A percentile compares a stretch with the other conserved stretches of the same genome.
Conservation (phyloP, 2,888 invertebrate species). For the Galerucella nymphaeae region DNA sequence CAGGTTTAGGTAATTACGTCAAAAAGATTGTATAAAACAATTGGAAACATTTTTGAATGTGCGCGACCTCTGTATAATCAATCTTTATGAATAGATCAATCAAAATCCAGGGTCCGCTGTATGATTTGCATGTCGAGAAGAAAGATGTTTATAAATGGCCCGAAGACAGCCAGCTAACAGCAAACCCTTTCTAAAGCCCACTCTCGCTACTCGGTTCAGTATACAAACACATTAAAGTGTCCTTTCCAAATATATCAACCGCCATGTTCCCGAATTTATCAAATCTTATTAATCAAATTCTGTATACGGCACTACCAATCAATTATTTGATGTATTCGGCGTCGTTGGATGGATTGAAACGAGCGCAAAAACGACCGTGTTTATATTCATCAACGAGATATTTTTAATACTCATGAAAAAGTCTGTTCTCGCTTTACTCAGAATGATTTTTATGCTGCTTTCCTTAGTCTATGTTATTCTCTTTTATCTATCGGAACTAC, state of each 20-base stretch:
- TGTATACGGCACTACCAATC: slow-evolving; percentile 9
- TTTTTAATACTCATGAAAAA: background rate
- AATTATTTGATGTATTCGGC: slow-evolving; percentile 5
- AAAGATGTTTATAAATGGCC: slow-evolving; percentile 66
- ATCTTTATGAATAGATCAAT: slow-evolving; percentile 66
- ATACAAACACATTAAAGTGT: slow-evolving; percentile 51
- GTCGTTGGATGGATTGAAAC: background rate
- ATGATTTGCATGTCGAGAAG: slow-evolving; percentile 66
- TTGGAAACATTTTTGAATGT: slow-evolving; percentile 42
- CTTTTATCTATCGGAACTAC: too few relatives aligned
- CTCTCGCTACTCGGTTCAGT: slow-evolving; percentile 51
- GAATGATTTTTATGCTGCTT: too few relatives aligned
- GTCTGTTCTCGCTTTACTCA: too few relatives aligned
- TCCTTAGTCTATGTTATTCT: too few relatives aligned
- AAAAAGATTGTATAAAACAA: slow-evolving; percentile 33
- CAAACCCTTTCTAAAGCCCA: slow-evolving; percentile 54
- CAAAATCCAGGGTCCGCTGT: slow-evolving; percentile 64
- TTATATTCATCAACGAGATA: background rate
- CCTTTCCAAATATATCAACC: slow-evolving; percentile 45
- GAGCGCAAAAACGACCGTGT: background rate
- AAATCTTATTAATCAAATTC: slow-evolving; percentile 39
- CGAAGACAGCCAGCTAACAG: slow-evolving; percentile 58
- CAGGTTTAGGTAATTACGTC: background rate
- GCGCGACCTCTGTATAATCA: slow-evolving; percentile 62
- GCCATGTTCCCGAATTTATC: slow-evolving; percentile 42